phyloP scores from a whole-genome alignment of 2,113 vertebrate genomes.

The Propithecus coquereli region DNA sequence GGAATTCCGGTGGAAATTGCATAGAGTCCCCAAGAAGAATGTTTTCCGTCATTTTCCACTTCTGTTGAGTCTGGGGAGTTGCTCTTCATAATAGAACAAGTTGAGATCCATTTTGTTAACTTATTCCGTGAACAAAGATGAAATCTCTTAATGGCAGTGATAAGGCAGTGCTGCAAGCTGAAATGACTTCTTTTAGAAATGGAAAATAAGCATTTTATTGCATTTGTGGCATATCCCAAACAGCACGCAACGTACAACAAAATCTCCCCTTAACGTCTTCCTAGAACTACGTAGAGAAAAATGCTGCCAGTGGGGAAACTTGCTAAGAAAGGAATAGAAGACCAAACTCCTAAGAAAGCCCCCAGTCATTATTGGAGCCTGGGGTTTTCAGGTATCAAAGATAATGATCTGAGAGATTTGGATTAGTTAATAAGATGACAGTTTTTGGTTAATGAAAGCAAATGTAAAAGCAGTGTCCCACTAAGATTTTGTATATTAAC shows the following conservation, averaged over 20 bases:
- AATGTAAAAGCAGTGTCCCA: not conserved
- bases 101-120: not conserved
- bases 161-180: not conserved
- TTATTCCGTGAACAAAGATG: not conserved
- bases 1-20: constrained; percentile 38
- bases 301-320: not conserved
- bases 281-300: not conserved
- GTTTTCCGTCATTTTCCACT: not conserved
- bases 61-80: not conserved
- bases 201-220: not conserved
- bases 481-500: not conserved
- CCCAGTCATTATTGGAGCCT: not conserved
- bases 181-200: not conserved
- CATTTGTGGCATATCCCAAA: not conserved
- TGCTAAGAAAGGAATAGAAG: not conserved
- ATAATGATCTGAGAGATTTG: not conserved
- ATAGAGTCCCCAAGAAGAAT: not conserved
- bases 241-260: not conserved
- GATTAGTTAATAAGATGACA: not conserved
- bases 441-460: not conserved
- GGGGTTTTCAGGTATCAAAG: not conserved
- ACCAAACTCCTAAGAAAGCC: not conserved
- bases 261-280: not conserved
- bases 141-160: not conserved
- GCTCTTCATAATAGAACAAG: not conserved